Conservation (phyloP, 2,113 vertebrate genomes). For the Rissa tridactyla region DNA sequence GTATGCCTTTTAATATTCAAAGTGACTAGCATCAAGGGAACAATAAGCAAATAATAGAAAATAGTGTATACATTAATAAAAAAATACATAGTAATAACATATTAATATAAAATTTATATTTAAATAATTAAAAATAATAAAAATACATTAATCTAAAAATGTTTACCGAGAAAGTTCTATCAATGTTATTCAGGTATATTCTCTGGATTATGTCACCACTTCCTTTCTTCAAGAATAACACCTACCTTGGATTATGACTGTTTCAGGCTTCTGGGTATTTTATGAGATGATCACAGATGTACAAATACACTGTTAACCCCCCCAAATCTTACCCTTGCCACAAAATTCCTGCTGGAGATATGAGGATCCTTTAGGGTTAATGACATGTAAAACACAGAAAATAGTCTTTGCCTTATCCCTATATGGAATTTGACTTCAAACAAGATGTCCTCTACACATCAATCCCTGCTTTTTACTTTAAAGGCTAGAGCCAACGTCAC, state of each 20-base stretch:
- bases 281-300: background rate
- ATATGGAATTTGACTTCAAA: background rate
- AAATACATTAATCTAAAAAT: background rate
- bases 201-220: background rate
- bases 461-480: background rate
- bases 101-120: background rate
- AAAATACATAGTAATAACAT: background rate
- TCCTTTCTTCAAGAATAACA: background rate
- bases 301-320: background rate
- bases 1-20: background rate
- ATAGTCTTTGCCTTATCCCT: background rate
- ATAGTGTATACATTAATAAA: background rate
- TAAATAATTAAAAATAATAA: background rate
- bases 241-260: background rate
- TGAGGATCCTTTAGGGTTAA: background rate
- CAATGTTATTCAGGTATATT: background rate
- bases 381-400: background rate
- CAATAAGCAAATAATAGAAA: background rate
- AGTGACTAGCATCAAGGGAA: background rate
- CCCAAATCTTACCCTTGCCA: background rate
- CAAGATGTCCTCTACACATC: background rate
- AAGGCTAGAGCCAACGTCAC: accelerated
- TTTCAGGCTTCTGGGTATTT: background rate
- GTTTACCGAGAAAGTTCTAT: background rate
- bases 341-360: background rate